Conservation (phyloP, 2,113 vertebrate genomes). For the Python bivittatus region DNA sequence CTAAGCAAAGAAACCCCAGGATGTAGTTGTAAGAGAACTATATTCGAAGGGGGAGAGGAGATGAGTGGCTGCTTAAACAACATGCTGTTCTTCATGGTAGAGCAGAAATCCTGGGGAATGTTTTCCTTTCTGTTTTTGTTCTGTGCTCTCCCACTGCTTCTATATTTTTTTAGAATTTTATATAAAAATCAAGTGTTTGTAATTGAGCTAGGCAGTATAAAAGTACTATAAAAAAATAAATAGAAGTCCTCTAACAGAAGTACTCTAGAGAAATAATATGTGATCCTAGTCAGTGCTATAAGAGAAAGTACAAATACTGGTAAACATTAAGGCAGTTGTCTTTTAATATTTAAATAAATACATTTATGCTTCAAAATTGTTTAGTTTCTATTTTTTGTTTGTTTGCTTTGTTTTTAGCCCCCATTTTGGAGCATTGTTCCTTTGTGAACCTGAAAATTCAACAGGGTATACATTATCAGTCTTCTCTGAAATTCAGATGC, state of each 20-base stretch:
- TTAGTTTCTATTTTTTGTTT: background rate
- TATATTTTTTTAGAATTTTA: background rate
- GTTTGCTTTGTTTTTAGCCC: background rate
- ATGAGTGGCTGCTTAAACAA: background rate
- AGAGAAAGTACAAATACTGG: background rate
- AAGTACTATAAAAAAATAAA: background rate
- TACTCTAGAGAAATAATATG: background rate
- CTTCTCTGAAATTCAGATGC: background rate
- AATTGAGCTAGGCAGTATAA: background rate
- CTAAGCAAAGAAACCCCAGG: background rate
- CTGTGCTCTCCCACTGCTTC: background rate
- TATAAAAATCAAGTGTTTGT: background rate
- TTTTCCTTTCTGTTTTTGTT: background rate
- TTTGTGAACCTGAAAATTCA: background rate
- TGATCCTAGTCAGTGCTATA: background rate
- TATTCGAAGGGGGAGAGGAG: background rate
- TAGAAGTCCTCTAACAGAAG: background rate
- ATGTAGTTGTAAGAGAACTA: background rate
- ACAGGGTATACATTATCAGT: background rate
- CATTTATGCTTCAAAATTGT: background rate
- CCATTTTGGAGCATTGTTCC: background rate
- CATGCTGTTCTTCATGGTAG: background rate
- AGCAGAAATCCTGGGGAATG: background rate
- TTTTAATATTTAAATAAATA: background rate
- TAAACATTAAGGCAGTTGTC: background rate